Evolutionary conservation across 1,140 invertebrate genomes (phyloP), one percentile per base, ranked within the genome.

Genomic region (Pseudachorutes palmiensis): DNA sequence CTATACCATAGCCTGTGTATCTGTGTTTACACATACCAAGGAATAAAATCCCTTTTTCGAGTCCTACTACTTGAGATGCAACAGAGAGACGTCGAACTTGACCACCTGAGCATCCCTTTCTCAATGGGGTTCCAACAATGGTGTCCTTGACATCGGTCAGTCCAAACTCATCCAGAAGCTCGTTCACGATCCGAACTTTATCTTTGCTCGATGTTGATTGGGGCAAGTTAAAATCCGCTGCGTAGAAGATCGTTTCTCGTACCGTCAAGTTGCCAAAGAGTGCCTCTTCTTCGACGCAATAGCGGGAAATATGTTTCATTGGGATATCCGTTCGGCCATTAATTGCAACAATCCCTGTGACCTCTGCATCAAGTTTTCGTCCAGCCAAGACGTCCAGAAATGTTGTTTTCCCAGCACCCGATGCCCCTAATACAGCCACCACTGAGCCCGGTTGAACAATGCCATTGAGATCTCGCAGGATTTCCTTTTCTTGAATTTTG

Each of bases 81-180:
- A 61, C 59, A 2, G 59, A 61, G 24, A 61, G 14, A 5, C 59
- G 3, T 9, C 59, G 59, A 28, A 61, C 24, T 33, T 61, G 24
- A 14, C 59, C 59, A 12, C 24, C 59, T 19, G 59, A 61, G 24
- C 59, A 61, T 61, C 59, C 59, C 24, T 31, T 61, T 24, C 59
- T 61, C 16, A 61, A 31, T n/a, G 59, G 59, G 2, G 29, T n/a
- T 30, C 59, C 59, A 61, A 61, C 30, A 19, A 61, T 33, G 2
- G 59, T 61, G 16, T 33, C 24, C 24, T 61, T 61, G 2, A 61
- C 59, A 14, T 30, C 19, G 5, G 19, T 9, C 29, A 61, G 24
- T 61, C 59, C 59, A 61, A 61, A 61, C 24, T 61, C 59, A 28
- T 61, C 5, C 5, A 61, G 29, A 14, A 31, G 12, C 14, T 26